Conservation (phyloP, 1,140 invertebrate genomes). For the Papilio helenus region DNA sequence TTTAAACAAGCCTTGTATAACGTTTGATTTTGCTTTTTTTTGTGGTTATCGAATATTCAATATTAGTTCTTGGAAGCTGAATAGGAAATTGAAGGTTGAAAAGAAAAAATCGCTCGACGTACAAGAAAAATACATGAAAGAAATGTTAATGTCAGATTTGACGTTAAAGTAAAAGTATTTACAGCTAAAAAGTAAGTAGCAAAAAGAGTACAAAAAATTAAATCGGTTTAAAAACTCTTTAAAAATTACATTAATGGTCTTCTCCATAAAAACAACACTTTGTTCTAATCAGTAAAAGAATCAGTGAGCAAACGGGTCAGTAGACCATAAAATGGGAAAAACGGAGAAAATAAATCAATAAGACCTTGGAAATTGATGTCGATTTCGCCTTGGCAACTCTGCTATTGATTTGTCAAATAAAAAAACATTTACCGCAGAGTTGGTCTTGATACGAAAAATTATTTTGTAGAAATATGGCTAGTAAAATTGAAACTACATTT, state of each 20-base stretch:
- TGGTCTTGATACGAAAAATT: background rate
- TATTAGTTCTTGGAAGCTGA: background rate
- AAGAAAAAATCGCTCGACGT: background rate
- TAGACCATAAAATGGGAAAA: background rate
- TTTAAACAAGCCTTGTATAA: constrained; percentile 18
- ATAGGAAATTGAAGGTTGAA: background rate
- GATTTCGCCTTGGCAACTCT: constrained; percentile 18
- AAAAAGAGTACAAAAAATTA: background rate
- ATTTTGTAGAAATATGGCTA: constrained; percentile 59
- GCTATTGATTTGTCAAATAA: constrained; percentile 33
- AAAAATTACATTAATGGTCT: too few species aligned
- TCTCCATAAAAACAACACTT: background rate
- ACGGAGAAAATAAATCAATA: background rate
- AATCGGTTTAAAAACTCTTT: too few species aligned
- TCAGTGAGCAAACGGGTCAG: too few species aligned
- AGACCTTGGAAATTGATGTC: background rate
- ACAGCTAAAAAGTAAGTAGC: background rate
- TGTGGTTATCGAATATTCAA: background rate
- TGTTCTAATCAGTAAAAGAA: background rate
- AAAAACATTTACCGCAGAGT: constrained; percentile 36
- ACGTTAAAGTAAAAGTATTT: background rate
- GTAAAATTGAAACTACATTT: constrained; percentile 57
- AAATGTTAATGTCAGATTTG: constrained; percentile 8
- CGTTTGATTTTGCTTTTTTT: background rate
- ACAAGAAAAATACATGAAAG: constrained; percentile 18